Base-by-base conservation (phyloP, 2,888 invertebrate species). In the Ariolimax columbianus region DNA sequence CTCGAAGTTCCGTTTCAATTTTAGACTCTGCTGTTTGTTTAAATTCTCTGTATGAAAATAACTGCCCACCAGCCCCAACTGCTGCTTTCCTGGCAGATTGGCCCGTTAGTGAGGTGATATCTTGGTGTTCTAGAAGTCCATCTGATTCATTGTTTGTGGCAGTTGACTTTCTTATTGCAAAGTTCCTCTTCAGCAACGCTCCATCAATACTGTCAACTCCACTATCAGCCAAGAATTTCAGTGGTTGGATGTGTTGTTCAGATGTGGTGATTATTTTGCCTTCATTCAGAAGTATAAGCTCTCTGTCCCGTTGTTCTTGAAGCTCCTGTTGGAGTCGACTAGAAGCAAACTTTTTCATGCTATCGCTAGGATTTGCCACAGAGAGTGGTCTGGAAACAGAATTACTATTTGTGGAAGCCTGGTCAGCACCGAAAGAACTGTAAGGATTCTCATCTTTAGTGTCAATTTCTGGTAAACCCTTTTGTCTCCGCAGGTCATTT, bases 301-400 rank as follows among this genome's bases (percentile, higher is more conserved):
- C 98, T 89, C 97, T 95, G 92, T 97, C 96, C 82, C 96, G 96
- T 86, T 97, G 97, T 95, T 97, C 97, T 91, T 96, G 96, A 91
- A 98, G 97, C 95, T 98, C 98, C 92, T 96, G 96, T 95, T 98
- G 97, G 94, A 98, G 97, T 94, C 97, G 96, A 88, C 94, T 94
- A 38, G 95, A 95, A 30, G 95, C 95, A 92, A 93, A 89, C 82
- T 92, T 91, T 88, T 93, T 92, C 89, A 94, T 92, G n/a, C 89
- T 89, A 70, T 55, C 47, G 36, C 70, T 70, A 17, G 86, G 83
- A 55, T 86, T 80, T 43, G 63, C 68, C 51, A 40, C 36, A 68
- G 73, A 55, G 14, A 70, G 72, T 17, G 82, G 70, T 33, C 55
- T 63, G 51, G 77, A 55, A 23, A 33, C 19, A 59, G 33, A 68